phyloP scores from a whole-genome alignment of 2,888 invertebrate species.

The Coenonympha arcania region DNA sequence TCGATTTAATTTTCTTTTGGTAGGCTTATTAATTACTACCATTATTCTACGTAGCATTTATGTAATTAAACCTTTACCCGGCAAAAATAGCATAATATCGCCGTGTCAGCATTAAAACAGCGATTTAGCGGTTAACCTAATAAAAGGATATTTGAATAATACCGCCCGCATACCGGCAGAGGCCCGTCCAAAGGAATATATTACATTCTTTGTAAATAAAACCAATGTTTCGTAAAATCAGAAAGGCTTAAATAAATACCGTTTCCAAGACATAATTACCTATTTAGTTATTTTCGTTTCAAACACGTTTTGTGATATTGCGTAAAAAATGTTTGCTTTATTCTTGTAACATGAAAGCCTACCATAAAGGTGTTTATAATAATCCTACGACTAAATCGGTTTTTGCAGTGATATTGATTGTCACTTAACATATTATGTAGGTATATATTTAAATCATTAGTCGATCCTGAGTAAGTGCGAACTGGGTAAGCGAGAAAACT shows the following conservation, averaged over 20 bases:
- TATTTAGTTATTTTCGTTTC: not conserved
- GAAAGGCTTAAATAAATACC: not conserved
- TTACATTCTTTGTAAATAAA: constrained; percentile 18
- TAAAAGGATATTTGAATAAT: constrained; percentile 20
- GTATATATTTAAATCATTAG: too few relatives aligned
- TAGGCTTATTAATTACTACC: too few relatives aligned
- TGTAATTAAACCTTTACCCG: too few relatives aligned
- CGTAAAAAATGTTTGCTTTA: not conserved
- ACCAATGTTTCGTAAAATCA: not conserved
- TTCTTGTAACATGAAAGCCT: not conserved
- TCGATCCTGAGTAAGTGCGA: too few relatives aligned
- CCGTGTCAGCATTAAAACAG: not conserved
- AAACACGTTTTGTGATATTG: not conserved
- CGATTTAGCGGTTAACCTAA: not conserved
- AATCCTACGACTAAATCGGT: too few relatives aligned
- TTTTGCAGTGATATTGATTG: too few relatives aligned
- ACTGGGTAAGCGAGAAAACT: too few relatives aligned
- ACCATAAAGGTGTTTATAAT: too few relatives aligned
- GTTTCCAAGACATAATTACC: not conserved
- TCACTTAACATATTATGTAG: too few relatives aligned
- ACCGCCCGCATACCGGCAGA: constrained; percentile 9
- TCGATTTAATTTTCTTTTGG: too few relatives aligned
- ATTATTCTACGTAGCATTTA: too few relatives aligned
- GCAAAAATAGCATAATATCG: not conserved
- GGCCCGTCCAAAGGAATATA: constrained; percentile 22